A percentile compares a stretch with the other conserved stretches of the same genome.
phyloP scores from a whole-genome alignment of 2,113 vertebrate species.

The Brevimyrus niger region DNA sequence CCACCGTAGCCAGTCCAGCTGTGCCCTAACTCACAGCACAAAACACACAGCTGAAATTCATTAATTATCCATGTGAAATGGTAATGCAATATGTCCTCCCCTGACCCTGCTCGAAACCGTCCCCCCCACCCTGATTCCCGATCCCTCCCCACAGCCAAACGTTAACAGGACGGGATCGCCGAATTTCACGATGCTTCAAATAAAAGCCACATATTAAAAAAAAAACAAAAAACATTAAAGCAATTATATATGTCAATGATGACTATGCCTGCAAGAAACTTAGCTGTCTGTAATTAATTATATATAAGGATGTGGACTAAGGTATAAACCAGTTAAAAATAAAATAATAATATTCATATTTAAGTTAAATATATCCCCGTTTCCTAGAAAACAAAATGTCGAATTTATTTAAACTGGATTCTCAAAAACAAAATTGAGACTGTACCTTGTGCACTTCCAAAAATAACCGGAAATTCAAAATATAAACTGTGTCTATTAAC shows the following conservation, averaged over 20 bases:
- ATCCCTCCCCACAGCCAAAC: background rate
- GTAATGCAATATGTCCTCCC: constrained; percentile 17
- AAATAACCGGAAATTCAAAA: background rate
- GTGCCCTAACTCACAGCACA: background rate
- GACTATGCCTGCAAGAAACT: background rate
- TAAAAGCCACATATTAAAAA: background rate
- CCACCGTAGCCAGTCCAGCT: background rate
- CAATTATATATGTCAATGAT: background rate
- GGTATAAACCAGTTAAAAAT: background rate
- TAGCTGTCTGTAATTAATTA: background rate
- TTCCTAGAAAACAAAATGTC: background rate
- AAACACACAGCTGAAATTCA: constrained; percentile 21
- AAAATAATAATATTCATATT: background rate
- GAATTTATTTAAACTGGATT: background rate
- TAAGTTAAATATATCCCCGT: background rate
- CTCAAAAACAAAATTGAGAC: background rate
- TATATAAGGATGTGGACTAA: background rate
- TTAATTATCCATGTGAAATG: constrained; percentile 24
- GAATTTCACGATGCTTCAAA: background rate
- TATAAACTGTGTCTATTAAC: background rate
- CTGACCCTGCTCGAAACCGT: constrained; percentile 8
- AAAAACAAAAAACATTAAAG: background rate
- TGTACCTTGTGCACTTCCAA: background rate
- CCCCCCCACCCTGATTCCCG: background rate
- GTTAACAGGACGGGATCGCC: background rate